Conservation (phyloP, 1,140 invertebrate species). For the Portunus trituberculatus region DNA sequence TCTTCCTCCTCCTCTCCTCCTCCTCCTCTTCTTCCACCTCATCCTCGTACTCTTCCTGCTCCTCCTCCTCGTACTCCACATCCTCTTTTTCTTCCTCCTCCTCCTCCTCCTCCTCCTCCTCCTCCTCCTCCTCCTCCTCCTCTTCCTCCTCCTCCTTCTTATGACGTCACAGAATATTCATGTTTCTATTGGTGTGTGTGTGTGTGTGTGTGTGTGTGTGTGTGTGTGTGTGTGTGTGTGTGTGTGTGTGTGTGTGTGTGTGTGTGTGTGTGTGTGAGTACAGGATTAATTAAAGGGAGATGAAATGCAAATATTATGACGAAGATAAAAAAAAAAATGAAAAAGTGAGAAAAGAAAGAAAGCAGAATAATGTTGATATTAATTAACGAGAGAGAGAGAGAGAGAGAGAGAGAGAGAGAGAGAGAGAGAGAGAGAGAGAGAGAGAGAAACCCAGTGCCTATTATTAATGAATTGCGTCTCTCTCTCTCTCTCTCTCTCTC, state of each 20-base stretch:
- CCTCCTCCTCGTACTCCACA: neutral
- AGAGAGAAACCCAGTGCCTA: neutral
- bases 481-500: neutral
- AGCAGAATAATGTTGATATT: neutral
- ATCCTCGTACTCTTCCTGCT: neutral
- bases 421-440: neutral
- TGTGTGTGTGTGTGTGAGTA: conserved; percentile 4
- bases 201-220: conserved; percentile 37
- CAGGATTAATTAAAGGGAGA: no score
- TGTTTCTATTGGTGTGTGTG: neutral
- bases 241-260: neutral
- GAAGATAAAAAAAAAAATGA: no score
- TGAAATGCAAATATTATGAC: no score
- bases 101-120: neutral
- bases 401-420: neutral
- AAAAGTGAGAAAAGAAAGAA: no score
- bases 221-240: conserved; percentile 24
- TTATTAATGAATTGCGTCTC: neutral
- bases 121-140: neutral
- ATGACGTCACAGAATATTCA: no score
- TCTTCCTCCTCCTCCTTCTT: neutral
- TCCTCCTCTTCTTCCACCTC: neutral
- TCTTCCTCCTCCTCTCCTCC: neutral
- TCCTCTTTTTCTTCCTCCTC: neutral
- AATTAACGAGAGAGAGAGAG: no score